These are phyloP conservation scores for Botia almorhae DNA, from an alignment of 2,797 vertebrate species.

Conservation along the genomic window DNA sequence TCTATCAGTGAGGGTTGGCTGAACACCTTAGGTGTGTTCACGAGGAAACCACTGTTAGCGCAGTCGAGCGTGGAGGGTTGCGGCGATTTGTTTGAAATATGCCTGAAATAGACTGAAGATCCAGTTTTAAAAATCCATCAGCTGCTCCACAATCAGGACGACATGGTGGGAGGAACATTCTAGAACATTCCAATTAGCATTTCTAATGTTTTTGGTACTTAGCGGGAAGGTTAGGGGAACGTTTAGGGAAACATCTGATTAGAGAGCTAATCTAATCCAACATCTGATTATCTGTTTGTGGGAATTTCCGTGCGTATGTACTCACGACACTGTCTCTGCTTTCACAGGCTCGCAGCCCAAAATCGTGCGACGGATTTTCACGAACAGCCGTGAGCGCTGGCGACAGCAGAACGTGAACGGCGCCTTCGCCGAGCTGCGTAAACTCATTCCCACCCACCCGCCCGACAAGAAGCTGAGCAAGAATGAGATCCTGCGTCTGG, in stretches of 20 bases:
- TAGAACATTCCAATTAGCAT: too few species aligned
- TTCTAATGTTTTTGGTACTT: too few species aligned
- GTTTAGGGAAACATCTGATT: too few species aligned
- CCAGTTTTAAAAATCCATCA: too few species aligned
- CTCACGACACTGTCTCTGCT: neutral
- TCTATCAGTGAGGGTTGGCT: conserved; percentile 53
- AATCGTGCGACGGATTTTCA: conserved; percentile 83
- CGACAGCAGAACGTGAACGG: conserved; percentile 92
- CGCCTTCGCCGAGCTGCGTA: conserved; percentile 88
- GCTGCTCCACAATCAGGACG: too few species aligned
- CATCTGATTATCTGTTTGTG: too few species aligned
- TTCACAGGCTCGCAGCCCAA: conserved; percentile 82
- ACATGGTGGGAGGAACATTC: too few species aligned
- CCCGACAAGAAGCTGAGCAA: conserved; percentile 94
- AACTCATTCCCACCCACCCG: conserved; percentile 89
- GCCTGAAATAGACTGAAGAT: too few species aligned
- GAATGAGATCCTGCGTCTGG: conserved; percentile 90
- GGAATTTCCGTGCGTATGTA: neutral
- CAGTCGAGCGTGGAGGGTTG: conserved; percentile 36
- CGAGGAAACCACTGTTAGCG: conserved; percentile 53
- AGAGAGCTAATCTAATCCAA: too few species aligned
- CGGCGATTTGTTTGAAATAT: conserved; percentile 45
- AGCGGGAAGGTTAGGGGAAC: too few species aligned
- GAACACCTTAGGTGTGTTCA: conserved; percentile 58
- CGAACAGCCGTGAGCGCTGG: conserved; percentile 89